Evolutionary conservation across 1,140 invertebrate species (phyloP), one percentile per base, ranked within the genome.

Genomic region (Dreissena rostriformis): DNA sequence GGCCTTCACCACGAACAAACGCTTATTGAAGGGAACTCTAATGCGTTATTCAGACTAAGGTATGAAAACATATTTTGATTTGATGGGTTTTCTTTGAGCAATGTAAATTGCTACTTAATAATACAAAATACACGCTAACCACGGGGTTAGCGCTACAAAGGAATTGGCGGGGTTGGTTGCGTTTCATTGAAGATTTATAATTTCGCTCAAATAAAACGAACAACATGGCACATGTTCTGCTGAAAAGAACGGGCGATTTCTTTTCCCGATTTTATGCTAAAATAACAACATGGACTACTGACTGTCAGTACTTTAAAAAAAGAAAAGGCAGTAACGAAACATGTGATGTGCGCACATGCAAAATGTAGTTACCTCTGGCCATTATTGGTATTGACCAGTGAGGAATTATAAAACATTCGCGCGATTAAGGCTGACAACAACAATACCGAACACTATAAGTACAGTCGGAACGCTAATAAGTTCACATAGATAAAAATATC

Each of bases 41-140:
- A 71, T 24, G 78, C 24, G 72, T 52, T 28, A 72, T 72, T 81
- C 49, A 72, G 24, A 29, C 63, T 72, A 26, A 15, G 65, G 26
- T n/a, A 72, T 28, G 49, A 68, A 79, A 72, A 63, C 68, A 61
- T 81, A 81, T 81, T 24, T 22, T 14, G 26, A 53, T 22, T 57
- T 57, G 78, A 81, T 81, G 51, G 68, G 24, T 15, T 63, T 72
- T 24, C 55, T 81, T 81, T 81, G 24, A 81, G 55, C 19, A 24
- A 29, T 65, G 22, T 63, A 26, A 26, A 49, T 72, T 61, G 55
- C 67, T 65, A 61, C 67, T 72, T 71, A 72, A 81, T 81, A 70
- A 72, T 81, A 81, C 67, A 81, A 81, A 81, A 72, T 26, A 61
- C 39, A 39, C 49, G n/a, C 53, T 55, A 52, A 63, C 39, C 39